phyloP scores from a whole-genome alignment of 2,113 vertebrate species.

The Lasiurus borealis region DNA sequence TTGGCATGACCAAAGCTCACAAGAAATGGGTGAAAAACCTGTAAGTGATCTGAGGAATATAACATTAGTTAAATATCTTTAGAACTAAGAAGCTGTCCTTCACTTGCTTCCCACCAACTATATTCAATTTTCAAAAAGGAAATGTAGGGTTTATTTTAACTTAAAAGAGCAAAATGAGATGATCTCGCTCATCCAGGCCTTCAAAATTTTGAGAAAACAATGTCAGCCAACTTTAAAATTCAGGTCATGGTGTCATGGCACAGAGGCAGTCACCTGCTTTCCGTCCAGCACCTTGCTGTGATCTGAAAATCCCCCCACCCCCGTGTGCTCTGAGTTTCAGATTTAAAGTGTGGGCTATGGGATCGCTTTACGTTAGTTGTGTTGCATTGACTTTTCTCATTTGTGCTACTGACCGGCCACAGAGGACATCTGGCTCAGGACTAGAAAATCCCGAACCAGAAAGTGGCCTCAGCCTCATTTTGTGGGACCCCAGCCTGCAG shows the following conservation, averaged over 20 bases:
- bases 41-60: not conserved
- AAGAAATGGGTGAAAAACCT: not conserved
- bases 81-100: slow-evolving; percentile 3
- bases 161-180: not conserved
- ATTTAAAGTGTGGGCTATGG: not conserved
- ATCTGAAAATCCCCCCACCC: not conserved
- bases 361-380: not conserved
- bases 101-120: not conserved
- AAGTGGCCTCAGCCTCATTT: no score
- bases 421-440: no score
- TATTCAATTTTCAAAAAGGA: slow-evolving; percentile 18
- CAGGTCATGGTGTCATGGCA: not conserved
- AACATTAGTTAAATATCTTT: slow-evolving; percentile 32
- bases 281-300: not conserved
- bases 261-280: not conserved
- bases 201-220: not conserved
- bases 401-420: not conserved
- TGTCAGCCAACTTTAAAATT: not conserved
- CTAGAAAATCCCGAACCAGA: no score
- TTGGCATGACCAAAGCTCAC: not conserved
- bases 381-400: not conserved
- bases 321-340: not conserved
- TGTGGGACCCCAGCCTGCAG: no score
- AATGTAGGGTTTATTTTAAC: not conserved
- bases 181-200: not conserved